phyloP scores from a whole-genome alignment of 2,888 invertebrate species.

The Tetrapedia diversipes region DNA sequence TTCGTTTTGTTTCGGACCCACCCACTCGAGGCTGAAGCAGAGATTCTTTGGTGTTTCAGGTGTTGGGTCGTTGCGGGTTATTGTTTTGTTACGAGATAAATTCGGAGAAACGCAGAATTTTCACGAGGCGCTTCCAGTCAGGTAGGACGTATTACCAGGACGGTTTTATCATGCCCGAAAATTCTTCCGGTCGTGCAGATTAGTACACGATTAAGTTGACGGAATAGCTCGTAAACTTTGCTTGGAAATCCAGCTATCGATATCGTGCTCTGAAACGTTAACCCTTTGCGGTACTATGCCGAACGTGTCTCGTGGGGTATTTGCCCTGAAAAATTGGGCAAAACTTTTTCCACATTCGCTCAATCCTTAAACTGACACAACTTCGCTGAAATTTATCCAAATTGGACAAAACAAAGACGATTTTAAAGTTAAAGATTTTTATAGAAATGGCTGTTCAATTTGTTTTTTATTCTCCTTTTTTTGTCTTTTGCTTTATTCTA shows the following conservation, averaged over 20 bases:
- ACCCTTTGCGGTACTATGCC: too few species aligned
- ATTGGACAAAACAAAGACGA: too few species aligned
- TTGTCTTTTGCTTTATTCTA: too few species aligned
- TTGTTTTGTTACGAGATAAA: neutral
- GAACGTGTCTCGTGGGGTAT: too few species aligned
- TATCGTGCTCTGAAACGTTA: neutral
- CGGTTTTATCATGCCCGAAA: neutral
- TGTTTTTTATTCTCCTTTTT: too few species aligned
- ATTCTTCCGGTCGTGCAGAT: neutral
- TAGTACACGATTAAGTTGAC: slow-evolving; percentile 1
- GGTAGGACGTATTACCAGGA: neutral
- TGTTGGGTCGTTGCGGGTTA: neutral
- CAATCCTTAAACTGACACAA: too few species aligned
- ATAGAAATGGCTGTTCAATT: too few species aligned
- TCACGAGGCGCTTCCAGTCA: neutral
- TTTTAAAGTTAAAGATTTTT: too few species aligned
- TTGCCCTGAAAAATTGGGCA: too few species aligned
- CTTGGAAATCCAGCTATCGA: neutral
- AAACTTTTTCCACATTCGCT: too few species aligned
- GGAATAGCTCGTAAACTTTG: slow-evolving; percentile 2
- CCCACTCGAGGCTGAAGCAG: neutral
- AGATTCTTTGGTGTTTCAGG: neutral
- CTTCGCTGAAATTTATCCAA: too few species aligned
- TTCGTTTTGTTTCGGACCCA: slow-evolving; percentile 25
- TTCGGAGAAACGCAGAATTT: neutral